These are phyloP conservation scores for Didymodactylos carnosus DNA, from an alignment of 2,888 invertebrate species.

Conservation along the genomic window DNA sequence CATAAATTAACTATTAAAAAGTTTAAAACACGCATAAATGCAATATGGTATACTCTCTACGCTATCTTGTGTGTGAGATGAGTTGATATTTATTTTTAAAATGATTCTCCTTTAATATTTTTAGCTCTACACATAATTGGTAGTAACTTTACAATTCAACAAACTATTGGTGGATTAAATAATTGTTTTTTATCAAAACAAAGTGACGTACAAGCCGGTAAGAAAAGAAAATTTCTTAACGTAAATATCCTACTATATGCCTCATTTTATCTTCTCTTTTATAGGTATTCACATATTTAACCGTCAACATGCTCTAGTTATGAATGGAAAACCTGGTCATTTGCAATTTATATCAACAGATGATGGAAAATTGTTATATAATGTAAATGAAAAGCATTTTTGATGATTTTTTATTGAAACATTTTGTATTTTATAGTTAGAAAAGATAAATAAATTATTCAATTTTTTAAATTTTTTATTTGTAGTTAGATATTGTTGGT, in stretches of 20 bases:
- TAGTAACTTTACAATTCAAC: slow-evolving; percentile 37
- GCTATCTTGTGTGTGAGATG: background rate
- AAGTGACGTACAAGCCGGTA: slow-evolving; percentile 28
- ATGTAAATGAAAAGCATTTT: slow-evolving; percentile 40
- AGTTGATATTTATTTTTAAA: background rate
- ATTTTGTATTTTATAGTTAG: background rate
- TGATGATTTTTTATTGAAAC: slow-evolving; percentile 17
- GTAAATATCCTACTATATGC: slow-evolving; percentile 17
- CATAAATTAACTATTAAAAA: no score
- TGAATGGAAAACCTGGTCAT: slow-evolving; percentile 53
- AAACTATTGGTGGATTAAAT: slow-evolving; percentile 49
- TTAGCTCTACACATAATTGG: slow-evolving; percentile 34
- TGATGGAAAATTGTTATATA: slow-evolving; percentile 47
- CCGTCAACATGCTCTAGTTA: slow-evolving; percentile 40
- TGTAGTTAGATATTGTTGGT: slow-evolving; percentile 45
- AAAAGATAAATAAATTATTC: background rate
- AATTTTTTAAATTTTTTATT: background rate
- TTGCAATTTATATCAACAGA: slow-evolving; percentile 50
- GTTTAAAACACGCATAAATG: no score
- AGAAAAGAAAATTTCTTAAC: background rate
- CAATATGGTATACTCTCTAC: no score
- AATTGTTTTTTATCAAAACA: slow-evolving; percentile 31
- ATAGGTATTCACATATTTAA: background rate
- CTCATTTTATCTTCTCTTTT: slow-evolving; percentile 30
- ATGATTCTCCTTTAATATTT: slow-evolving; percentile 13